Conservation (phyloP, 2,113 vertebrate genomes). For the Phocoena phocoena region DNA sequence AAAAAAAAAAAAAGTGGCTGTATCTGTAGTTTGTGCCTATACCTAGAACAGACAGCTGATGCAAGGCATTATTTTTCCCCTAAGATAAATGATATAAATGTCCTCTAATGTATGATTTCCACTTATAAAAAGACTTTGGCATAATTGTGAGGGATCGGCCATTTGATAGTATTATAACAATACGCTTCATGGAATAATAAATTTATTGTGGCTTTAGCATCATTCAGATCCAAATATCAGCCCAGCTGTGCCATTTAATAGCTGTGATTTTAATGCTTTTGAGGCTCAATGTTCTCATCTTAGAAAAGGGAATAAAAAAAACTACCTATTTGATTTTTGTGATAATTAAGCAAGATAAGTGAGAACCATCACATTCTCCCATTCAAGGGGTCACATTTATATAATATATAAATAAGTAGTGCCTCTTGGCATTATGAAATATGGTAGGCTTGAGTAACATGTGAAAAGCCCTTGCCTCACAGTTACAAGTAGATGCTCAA, state of each 20-base stretch:
- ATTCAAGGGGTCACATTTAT: background rate
- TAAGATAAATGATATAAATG: background rate
- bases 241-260: background rate
- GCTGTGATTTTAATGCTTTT: background rate
- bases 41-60: background rate
- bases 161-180: background rate
- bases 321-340: background rate
- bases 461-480: background rate
- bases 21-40: background rate
- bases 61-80: background rate
- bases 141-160: background rate
- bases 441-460: background rate
- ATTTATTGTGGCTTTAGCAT: background rate
- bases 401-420: background rate
- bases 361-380: background rate
- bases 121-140: background rate
- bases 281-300: background rate
- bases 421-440: background rate
- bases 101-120: background rate
- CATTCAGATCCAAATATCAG: background rate
- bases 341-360: background rate
- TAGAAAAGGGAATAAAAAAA: background rate
- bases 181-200: background rate
- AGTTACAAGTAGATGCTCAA: background rate
- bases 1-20: background rate